Evolutionary conservation across 2,797 vertebrate genomes (phyloP).

Genomic region (Spinibarbus caldwelli): DNA sequence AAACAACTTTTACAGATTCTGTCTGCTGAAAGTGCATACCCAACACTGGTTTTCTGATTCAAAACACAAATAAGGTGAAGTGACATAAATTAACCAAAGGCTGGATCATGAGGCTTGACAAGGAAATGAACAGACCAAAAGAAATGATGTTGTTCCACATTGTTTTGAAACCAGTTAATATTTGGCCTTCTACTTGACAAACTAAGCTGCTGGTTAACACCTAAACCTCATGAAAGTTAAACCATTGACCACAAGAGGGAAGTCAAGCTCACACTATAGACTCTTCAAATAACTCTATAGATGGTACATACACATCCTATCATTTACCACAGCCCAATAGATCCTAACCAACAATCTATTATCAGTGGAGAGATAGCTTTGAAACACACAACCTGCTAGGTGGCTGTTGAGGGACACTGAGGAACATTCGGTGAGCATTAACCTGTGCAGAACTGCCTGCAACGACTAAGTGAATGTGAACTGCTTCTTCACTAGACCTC

Average conservation of each 20-base stretch:
- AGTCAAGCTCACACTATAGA: conserved; percentile 28
- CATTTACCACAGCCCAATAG: too few species aligned
- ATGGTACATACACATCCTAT: not conserved
- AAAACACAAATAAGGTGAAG: conserved; percentile 1
- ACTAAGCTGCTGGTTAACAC: conserved; percentile 7
- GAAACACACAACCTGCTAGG: not conserved
- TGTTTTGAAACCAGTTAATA: conserved; percentile 17
- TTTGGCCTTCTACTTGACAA: conserved; percentile 3
- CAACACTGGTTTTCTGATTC: not conserved
- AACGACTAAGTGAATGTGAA: not conserved
- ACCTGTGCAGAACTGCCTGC: not conserved
- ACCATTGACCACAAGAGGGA: conserved; percentile 41
- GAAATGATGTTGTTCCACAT: not conserved
- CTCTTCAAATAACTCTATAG: not conserved
- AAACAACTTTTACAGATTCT: conserved; percentile 29
- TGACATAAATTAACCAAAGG: not conserved
- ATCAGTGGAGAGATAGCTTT: not conserved
- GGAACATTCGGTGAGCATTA: not conserved
- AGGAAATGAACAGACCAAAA: not conserved
- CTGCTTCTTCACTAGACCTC: not conserved
- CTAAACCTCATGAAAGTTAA: not conserved
- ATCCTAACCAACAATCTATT: conserved; percentile 11
- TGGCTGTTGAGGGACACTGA: not conserved
- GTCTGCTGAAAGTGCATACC: conserved; percentile 26
- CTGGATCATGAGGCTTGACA: not conserved